Evolutionary conservation across 2,888 invertebrate genomes (phyloP).

Genomic region (Ochropleura plecta): DNA sequence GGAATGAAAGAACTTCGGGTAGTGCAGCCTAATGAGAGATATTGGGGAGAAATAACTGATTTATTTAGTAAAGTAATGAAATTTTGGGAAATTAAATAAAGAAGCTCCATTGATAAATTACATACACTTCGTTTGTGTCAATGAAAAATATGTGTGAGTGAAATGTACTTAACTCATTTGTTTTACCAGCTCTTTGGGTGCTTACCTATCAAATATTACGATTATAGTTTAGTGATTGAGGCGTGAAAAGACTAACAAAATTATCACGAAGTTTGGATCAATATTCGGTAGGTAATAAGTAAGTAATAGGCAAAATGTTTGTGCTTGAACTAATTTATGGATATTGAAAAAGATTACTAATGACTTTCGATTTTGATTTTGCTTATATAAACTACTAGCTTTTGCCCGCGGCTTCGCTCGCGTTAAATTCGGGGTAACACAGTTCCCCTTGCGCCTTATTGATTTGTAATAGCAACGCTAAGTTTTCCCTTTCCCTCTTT

Average conservation of each 20-base stretch:
- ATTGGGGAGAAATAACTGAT: background rate
- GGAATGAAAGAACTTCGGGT: slow-evolving; percentile 5
- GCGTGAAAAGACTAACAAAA: background rate
- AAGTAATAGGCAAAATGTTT: background rate
- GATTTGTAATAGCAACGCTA: too few relatives aligned
- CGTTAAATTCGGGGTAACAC: too few relatives aligned
- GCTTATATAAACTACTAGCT: too few relatives aligned
- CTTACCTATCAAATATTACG: background rate
- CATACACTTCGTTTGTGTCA: background rate
- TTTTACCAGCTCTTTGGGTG: background rate
- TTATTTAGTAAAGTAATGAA: background rate
- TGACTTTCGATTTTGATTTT: too few relatives aligned
- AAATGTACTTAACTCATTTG: background rate
- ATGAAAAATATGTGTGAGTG: background rate
- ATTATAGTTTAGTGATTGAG: background rate
- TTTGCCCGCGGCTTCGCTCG: too few relatives aligned
- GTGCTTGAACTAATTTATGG: background rate
- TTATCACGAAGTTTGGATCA: background rate
- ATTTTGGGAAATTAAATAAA: background rate
- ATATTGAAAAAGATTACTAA: background rate
- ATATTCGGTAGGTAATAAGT: background rate
- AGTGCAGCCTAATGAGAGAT: slow-evolving; percentile 2
- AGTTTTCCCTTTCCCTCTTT: too few relatives aligned
- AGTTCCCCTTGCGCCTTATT: too few relatives aligned
- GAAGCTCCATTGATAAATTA: background rate